Evolutionary conservation across 1,140 invertebrate species (phyloP), one percentile per base, ranked within the genome.

Genomic region (Arctopsyche grandis): DNA sequence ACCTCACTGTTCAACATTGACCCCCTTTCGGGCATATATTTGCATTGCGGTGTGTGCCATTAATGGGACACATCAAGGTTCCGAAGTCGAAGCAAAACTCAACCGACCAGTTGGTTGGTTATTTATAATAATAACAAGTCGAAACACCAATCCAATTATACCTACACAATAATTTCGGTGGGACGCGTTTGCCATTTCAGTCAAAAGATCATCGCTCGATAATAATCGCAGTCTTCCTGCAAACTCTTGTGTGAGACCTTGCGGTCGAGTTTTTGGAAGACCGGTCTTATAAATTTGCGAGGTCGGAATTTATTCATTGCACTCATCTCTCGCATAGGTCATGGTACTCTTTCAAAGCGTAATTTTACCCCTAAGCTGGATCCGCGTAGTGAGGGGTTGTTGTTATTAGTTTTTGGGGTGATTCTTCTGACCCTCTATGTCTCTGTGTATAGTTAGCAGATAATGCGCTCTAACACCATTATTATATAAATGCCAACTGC

Each of bases 401-500:
- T 29, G n/a, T 29, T 75, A 75, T 75, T 75, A 76, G 56, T 63
- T 63, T 66, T 76, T 63, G 38, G 74, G 70, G 74, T 63, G 52
- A 21, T 12, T 21, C 70, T 56, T 9, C 70, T 14, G 3, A 52
- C 1, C 48, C 16, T 21, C 21, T 60, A 10, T 60, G 19, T 52
- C 3, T 26, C n/a, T 38, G 1, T 48, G 63, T 75, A 76, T 76
- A 76, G 74, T 76, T 76, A 76, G 56, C 74, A 76, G 74, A 76
- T 76, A 76, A 76, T 76, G 60, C 74, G 74, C 24, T 76, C 74
- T 76, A 76, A 76, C 74, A 76, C 74, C 74, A 56, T 38, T 46
- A 76, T 76, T 63, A 76, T 76, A 76, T 76, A 76, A 76, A 63
- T 29, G 74, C 56, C 58, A 24, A 63, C 58, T 38, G 48, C 74